Percentiles rank a stretch among this genome's conserved stretches.
These are phyloP conservation scores for Micromesistius poutassou DNA, from an alignment of 2,797 vertebrate genomes.

Conservation along the genomic window DNA sequence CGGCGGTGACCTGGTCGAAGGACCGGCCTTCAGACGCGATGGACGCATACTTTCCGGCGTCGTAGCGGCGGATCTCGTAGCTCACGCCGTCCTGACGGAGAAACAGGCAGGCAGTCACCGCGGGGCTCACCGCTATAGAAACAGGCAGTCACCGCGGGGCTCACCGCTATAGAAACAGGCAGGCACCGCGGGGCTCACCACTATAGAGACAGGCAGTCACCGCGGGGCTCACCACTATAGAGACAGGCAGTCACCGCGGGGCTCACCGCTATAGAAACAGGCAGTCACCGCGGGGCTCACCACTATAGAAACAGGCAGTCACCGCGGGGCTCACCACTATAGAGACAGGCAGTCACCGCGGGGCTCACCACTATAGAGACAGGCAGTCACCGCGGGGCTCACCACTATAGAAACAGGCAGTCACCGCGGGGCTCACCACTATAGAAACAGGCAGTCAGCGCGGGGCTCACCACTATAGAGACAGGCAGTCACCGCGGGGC, in stretches of 20 bases:
- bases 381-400: too few relatives aligned
- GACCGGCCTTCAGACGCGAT: slow-evolving; percentile 80
- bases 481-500: too few relatives aligned
- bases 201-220: neutral
- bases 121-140: neutral
- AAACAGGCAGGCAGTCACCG: neutral
- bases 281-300: too few relatives aligned
- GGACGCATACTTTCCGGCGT: slow-evolving; percentile 75
- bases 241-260: too few relatives aligned
- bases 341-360: too few relatives aligned
- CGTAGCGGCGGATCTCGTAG: slow-evolving; percentile 83
- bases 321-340: neutral
- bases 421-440: neutral
- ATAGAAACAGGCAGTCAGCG: too few relatives aligned
- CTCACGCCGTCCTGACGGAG: slow-evolving; percentile 76
- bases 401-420: too few relatives aligned
- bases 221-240: neutral
- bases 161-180: neutral
- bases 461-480: too few relatives aligned
- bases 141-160: neutral
- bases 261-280: too few relatives aligned
- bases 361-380: too few relatives aligned
- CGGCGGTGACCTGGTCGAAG: slow-evolving; percentile 86
- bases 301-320: too few relatives aligned
- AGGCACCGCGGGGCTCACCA: neutral